Evolutionary conservation across 2,113 vertebrate species (phyloP).

Genomic region (Sturnus vulgaris): DNA sequence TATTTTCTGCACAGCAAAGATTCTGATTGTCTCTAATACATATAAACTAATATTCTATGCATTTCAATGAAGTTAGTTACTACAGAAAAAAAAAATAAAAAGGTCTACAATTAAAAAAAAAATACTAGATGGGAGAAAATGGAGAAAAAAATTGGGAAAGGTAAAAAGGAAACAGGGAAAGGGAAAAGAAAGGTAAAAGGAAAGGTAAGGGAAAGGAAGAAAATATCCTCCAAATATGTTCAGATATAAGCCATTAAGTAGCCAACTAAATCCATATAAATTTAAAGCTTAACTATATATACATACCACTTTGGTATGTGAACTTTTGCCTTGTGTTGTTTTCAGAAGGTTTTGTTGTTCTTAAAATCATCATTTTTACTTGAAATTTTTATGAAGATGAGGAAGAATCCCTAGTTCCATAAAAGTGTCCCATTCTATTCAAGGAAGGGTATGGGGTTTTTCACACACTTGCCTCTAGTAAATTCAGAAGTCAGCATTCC

Average conservation of each 20-base stretch:
- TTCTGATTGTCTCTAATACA: neutral
- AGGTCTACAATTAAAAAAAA: no score
- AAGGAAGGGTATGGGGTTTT: rapidly evolving
- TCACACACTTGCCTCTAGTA: neutral
- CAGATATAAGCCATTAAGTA: neutral
- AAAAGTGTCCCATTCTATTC: neutral
- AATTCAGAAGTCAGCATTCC: neutral
- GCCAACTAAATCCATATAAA: neutral
- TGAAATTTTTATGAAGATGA: neutral
- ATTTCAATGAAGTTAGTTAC: neutral
- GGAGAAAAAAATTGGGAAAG: rapidly evolving
- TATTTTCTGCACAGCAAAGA: neutral
- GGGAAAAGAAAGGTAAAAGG: neutral
- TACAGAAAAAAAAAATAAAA: neutral
- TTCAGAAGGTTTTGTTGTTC: neutral
- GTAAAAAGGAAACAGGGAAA: no score
- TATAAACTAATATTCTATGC: neutral
- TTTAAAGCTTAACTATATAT: neutral
- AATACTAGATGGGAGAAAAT: neutral
- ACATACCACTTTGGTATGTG: neutral
- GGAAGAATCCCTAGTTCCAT: neutral
- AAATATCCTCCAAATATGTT: neutral
- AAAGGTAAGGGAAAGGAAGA: neutral
- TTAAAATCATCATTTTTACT: neutral
- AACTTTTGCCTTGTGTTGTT: neutral